Evolutionary conservation across 2,888 invertebrate species (phyloP).

Genomic region (Ichneumoninae sp.): DNA sequence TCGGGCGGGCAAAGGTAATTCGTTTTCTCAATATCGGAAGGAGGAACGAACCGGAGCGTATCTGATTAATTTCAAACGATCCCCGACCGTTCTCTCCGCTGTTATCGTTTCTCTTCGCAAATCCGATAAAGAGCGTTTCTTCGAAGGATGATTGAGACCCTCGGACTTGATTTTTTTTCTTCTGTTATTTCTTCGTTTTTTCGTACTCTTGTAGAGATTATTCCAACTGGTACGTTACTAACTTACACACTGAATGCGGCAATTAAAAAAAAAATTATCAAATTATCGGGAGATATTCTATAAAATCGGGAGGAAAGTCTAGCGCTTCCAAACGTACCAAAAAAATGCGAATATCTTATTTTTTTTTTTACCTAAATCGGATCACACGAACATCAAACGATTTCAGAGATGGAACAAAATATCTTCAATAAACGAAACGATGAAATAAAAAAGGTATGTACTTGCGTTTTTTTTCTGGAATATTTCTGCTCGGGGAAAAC

Average conservation of each 20-base stretch:
- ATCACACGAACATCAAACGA: not conserved
- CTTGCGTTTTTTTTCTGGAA: not conserved
- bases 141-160: not conserved
- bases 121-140: constrained; percentile 43
- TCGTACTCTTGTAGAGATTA: not conserved
- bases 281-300: not conserved
- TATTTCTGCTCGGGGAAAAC: not conserved
- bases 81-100: constrained; percentile 9
- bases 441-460: not conserved
- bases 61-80: constrained; percentile 58
- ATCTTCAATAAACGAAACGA: not conserved
- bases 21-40: constrained; percentile 30
- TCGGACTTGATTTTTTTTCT: not conserved
- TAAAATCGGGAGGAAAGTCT: not conserved
- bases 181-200: not conserved
- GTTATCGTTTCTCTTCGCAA: constrained; percentile 18
- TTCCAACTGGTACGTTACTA: not conserved
- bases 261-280: no score
- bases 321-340: not conserved
- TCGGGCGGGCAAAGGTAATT: constrained; percentile 18
- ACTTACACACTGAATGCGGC: no score
- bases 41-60: constrained; percentile 36
- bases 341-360: not conserved
- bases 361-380: not conserved
- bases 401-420: not conserved